Evolutionary conservation across 2,113 vertebrate genomes (phyloP).

Genomic region (Emydura subglobosa): DNA sequence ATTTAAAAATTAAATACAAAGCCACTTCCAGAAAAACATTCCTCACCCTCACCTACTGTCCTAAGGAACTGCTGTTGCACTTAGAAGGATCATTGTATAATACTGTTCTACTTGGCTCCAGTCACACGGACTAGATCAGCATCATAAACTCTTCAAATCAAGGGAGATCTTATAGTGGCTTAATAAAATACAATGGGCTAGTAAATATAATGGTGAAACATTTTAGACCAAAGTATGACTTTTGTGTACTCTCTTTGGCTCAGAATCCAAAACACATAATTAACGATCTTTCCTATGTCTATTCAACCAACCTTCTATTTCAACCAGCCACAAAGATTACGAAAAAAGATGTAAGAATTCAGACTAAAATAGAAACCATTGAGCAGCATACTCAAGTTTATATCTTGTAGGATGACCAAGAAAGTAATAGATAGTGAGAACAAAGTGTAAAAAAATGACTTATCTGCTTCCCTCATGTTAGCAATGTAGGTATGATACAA

Average conservation of each 20-base stretch:
- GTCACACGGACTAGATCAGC: conserved; percentile 41
- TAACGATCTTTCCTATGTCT: conserved; percentile 29
- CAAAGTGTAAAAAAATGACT: not conserved
- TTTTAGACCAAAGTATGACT: conserved; percentile 42
- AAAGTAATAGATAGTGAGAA: not conserved
- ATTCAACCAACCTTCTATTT: too few species aligned
- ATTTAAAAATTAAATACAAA: conserved; percentile 7
- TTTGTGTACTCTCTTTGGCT: conserved; percentile 10
- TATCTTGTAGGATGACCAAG: not conserved
- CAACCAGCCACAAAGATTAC: not conserved
- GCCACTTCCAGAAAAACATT: fast-evolving
- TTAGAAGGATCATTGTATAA: not conserved
- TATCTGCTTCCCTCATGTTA: not conserved
- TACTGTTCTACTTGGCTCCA: not conserved
- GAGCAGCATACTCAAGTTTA: not conserved
- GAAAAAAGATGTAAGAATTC: conserved; percentile 20
- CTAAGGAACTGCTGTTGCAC: not conserved
- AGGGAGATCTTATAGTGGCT: conserved; percentile 17
- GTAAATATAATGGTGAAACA: conserved; percentile 24
- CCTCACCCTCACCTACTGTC: not conserved
- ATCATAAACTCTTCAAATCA: conserved; percentile 39
- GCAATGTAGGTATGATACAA: not conserved
- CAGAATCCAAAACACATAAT: conserved; percentile 45
- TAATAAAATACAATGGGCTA: conserved; percentile 42
- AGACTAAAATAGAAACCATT: not conserved